A percentile compares a stretch with the other conserved stretches of the same genome.
phyloP scores from a whole-genome alignment of 2,888 invertebrate genomes.

The Phortica magna region DNA sequence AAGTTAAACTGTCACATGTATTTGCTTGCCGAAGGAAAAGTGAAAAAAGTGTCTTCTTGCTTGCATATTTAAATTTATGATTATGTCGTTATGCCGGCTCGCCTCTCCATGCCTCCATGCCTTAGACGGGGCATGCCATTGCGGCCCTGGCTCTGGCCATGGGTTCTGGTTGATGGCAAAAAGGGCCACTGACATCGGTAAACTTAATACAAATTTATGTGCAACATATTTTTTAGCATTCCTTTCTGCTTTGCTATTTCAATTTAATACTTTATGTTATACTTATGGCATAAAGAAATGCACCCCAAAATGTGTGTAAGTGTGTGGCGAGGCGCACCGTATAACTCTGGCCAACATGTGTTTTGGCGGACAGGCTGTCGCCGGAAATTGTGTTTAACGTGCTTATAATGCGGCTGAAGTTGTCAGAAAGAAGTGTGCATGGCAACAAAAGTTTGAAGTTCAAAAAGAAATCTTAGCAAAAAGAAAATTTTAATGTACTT shows the following conservation, averaged over 20 bases:
- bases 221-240: conserved; percentile 67
- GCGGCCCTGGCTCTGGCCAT: no score
- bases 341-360: conserved; percentile 61
- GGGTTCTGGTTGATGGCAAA: background rate
- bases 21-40: conserved; percentile 38
- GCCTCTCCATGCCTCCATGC: conserved; percentile 59
- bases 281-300: background rate
- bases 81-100: conserved; percentile 72
- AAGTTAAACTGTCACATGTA: conserved; percentile 66
- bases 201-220: conserved; percentile 75
- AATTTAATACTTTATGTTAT: conserved; percentile 22
- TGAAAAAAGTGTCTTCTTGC: conserved; percentile 45
- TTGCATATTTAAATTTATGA: conserved; percentile 75
- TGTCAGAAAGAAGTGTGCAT: background rate
- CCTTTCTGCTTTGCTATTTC: conserved; percentile 48
- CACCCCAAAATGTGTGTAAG: background rate
- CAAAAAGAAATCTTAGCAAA: conserved; percentile 1
- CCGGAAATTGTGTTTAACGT: conserved; percentile 19
- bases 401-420: conserved; percentile 23
- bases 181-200: conserved; percentile 63
- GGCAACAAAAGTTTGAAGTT: background rate
- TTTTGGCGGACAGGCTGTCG: conserved; percentile 21
- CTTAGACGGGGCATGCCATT: no score
- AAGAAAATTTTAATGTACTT: conserved; percentile 17
- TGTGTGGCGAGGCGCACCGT: conserved; percentile 17